Percentiles rank a stretch among this genome's conserved stretches.
These are phyloP conservation scores for Eidolon helvum DNA, from an alignment of 2,113 vertebrate species.

Conservation along the genomic window DNA sequence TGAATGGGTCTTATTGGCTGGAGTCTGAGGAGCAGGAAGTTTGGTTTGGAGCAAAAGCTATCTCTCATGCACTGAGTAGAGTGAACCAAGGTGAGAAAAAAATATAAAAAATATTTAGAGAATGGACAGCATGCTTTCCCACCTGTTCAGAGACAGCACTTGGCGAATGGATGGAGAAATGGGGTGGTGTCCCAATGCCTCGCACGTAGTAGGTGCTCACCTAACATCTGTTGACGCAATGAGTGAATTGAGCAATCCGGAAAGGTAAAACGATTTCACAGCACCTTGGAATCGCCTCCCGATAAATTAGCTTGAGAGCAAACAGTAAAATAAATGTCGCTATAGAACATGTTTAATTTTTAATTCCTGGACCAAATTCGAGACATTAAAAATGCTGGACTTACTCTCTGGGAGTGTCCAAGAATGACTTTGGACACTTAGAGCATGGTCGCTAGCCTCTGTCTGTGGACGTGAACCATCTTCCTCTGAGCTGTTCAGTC, in stretches of 20 bases:
- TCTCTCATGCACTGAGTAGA: neutral
- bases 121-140: neutral
- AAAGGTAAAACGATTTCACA: neutral
- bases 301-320: neutral
- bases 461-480: neutral
- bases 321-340: accelerated
- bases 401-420: neutral
- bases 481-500: slow-evolving; percentile 50
- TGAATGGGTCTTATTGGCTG: neutral
- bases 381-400: neutral
- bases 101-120: neutral
- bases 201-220: neutral
- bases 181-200: neutral
- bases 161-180: neutral
- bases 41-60: neutral
- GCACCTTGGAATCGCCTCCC: neutral
- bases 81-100: neutral
- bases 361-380: neutral
- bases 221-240: neutral
- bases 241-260: neutral
- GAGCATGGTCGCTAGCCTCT: neutral
- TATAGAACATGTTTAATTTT: neutral
- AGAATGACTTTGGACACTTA: neutral
- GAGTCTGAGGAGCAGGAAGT: neutral
- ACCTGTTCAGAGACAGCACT: neutral